phyloP scores from a whole-genome alignment of 2,888 invertebrate species.

The Patella ulyssiponensis region DNA sequence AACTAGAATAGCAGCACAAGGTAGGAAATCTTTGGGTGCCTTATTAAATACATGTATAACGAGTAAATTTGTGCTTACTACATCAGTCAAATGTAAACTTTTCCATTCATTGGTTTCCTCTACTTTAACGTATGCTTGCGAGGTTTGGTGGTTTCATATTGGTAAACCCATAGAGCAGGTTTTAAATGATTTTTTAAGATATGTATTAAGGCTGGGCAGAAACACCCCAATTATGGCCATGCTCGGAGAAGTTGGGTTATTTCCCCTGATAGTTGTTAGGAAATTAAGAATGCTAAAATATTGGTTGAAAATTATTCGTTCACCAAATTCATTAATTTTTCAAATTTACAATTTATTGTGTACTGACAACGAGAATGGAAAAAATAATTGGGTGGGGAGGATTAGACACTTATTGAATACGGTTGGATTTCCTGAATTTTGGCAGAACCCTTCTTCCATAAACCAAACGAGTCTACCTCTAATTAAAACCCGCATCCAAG shows the following conservation, averaged over 20 bases:
- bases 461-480: neutral
- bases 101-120: neutral
- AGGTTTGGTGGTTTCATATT: neutral
- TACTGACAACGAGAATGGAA: neutral
- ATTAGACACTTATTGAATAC: too few relatives aligned
- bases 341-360: neutral
- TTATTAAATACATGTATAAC: neutral
- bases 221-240: neutral
- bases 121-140: neutral
- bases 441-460: too few relatives aligned
- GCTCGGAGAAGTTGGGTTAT: neutral
- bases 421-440: too few relatives aligned
- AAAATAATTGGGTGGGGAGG: neutral
- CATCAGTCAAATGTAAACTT: neutral
- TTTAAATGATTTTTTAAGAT: neutral
- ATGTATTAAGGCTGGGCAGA: neutral
- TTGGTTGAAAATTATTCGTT: neutral
- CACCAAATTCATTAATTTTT: neutral
- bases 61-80: neutral
- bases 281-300: neutral
- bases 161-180: neutral
- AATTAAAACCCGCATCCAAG: neutral
- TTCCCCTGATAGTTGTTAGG: neutral
- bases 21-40: neutral
- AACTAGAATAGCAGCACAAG: neutral